Conservation (phyloP, 37 sponge, comb jelly and placozoan genomes). For the Hormiphora californensis region DNA sequence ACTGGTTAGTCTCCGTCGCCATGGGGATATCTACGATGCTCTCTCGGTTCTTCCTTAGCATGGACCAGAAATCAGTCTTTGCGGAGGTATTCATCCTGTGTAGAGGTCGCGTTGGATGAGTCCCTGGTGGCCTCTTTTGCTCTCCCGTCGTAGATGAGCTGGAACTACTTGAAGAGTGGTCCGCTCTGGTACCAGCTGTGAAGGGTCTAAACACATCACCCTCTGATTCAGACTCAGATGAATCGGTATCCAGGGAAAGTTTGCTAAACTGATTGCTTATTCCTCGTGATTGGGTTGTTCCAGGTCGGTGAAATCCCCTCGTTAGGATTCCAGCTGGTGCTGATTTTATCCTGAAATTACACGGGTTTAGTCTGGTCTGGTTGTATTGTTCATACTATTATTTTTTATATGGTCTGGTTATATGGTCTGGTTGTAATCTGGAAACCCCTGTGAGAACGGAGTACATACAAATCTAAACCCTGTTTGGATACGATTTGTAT, state of each 20-base stretch:
- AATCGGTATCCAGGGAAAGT: background rate
- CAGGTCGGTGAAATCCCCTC: too few species aligned
- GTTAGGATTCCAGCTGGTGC: too few species aligned
- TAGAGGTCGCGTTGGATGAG: background rate
- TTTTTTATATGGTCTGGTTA: background rate
- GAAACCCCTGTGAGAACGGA: background rate
- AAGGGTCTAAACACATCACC: conserved; percentile 16
- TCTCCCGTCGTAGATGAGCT: background rate
- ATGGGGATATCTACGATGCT: too few species aligned
- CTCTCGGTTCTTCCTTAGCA: background rate
- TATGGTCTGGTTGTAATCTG: background rate
- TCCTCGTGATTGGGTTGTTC: too few species aligned
- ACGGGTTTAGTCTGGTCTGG: too few species aligned
- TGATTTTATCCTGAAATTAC: too few species aligned
- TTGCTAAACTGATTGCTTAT: conserved; percentile 3
- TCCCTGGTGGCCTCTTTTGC: background rate
- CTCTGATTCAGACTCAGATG: conserved; percentile 2
- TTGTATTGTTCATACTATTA: too few species aligned
- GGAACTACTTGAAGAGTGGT: background rate
- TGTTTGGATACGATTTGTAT: too few species aligned
- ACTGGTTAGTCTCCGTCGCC: too few species aligned
- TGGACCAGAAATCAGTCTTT: conserved; percentile 23
- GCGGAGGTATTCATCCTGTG: background rate
- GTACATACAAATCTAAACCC: background rate
- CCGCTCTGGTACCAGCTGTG: background rate